Evolutionary conservation across 2,888 invertebrate species (phyloP).

Genomic region (Phaonia tiefii): DNA sequence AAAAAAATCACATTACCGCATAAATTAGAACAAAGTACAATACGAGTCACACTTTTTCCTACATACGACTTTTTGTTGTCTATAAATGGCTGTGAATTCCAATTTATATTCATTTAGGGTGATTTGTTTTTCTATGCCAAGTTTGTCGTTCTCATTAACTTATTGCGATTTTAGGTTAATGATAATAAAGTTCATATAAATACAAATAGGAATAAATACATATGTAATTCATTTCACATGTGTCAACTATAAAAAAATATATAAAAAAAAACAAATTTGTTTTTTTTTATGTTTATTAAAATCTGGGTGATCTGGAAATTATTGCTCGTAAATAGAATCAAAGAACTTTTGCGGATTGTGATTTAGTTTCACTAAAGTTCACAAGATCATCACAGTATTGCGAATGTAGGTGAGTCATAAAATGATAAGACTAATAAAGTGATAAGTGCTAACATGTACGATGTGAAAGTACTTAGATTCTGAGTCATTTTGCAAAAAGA

Average conservation of each 20-base stretch:
- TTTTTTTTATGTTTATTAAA: background rate
- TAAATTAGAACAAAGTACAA: constrained; percentile 50
- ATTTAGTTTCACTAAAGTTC: background rate
- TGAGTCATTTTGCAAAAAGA: too few species aligned
- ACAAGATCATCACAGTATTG: background rate
- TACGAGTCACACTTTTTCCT: constrained; percentile 16
- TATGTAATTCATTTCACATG: background rate
- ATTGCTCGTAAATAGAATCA: background rate
- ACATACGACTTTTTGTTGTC: background rate
- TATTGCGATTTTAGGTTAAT: constrained; percentile 5
- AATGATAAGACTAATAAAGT: too few species aligned
- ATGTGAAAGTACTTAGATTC: too few species aligned
- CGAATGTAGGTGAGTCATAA: background rate
- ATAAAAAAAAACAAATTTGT: background rate
- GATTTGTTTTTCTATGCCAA: constrained; percentile 19
- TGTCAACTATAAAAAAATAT: background rate
- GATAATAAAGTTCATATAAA: constrained; percentile 19
- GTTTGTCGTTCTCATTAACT: constrained; percentile 12
- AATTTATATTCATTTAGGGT: background rate
- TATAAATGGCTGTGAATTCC: background rate
- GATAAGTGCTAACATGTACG: too few species aligned
- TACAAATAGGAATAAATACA: too few species aligned
- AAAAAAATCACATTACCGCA: too few species aligned
- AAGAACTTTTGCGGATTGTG: too few species aligned
- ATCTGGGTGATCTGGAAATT: background rate